Conservation (phyloP, 2,888 invertebrate genomes). For the Chironomus tentans region DNA sequence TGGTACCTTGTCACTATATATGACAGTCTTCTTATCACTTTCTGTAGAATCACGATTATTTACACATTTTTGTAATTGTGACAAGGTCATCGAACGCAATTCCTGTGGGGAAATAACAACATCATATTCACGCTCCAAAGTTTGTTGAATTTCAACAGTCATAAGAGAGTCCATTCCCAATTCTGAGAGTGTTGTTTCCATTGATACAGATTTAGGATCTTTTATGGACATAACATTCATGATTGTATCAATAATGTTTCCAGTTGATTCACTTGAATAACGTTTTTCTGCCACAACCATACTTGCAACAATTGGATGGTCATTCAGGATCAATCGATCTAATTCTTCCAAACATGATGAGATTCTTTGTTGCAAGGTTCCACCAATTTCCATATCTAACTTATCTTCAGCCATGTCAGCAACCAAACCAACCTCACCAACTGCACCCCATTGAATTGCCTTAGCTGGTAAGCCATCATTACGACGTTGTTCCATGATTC, state of each 20-base stretch:
- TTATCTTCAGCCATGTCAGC: constrained; percentile 61
- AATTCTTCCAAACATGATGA: constrained; percentile 69
- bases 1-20: constrained; percentile 34
- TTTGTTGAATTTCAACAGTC: constrained; percentile 93
- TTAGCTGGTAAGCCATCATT: constrained; percentile 63
- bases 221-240: constrained; percentile 58
- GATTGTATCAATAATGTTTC: constrained; percentile 63
- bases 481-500: constrained; percentile 67
- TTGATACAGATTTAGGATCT: constrained; percentile 59
- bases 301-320: constrained; percentile 61
- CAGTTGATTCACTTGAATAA: constrained; percentile 50
- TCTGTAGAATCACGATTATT: constrained; percentile 21
- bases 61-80: constrained; percentile 37
- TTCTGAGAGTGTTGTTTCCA: constrained; percentile 70
- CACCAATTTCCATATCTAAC: constrained; percentile 59
- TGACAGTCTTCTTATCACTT: constrained; percentile 33
- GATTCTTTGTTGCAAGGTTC: constrained; percentile 79
- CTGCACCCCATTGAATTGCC: constrained; percentile 88
- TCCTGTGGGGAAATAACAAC: constrained; percentile 78
- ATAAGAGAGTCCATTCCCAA: constrained; percentile 96
- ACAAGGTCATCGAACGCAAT: constrained; percentile 68
- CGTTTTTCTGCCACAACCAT: constrained; percentile 83
- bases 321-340: constrained; percentile 62
- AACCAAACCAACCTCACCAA: constrained; percentile 79
- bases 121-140: constrained; percentile 80